Percentiles rank a stretch among this genome's conserved stretches.
phyloP scores from a whole-genome alignment of 2,888 invertebrate genomes.

The Melieria picta region DNA sequence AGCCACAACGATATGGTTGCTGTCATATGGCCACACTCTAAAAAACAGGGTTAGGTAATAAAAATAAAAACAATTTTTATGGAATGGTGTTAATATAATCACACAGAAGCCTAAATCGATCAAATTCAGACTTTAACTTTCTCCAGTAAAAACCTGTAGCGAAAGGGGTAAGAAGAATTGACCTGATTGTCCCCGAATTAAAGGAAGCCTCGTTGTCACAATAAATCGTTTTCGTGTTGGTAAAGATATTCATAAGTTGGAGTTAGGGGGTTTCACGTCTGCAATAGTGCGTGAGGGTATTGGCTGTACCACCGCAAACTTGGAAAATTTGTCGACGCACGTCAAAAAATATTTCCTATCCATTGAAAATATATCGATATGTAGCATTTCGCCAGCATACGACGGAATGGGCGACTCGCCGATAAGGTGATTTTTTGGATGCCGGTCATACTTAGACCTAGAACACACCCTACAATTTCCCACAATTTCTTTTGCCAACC shows the following conservation, averaged over 20 bases:
- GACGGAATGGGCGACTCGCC: constrained; percentile 26
- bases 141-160: too few species aligned
- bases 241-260: constrained; percentile 1
- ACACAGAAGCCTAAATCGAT: too few species aligned
- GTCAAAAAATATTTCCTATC: constrained; percentile 41
- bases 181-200: constrained; percentile 5
- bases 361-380: constrained; percentile 42
- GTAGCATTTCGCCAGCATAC: constrained; percentile 29
- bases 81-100: too few species aligned
- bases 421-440: constrained; percentile 23
- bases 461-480: constrained; percentile 37
- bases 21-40: too few species aligned
- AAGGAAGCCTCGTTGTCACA: constrained; percentile 11
- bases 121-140: too few species aligned
- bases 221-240: background rate
- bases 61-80: too few species aligned
- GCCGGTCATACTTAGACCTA: constrained; percentile 31
- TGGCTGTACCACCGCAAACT: constrained; percentile 43
- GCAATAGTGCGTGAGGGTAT: constrained; percentile 43
- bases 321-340: constrained; percentile 44
- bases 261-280: constrained; percentile 36
- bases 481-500: constrained; percentile 2
- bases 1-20: too few species aligned
- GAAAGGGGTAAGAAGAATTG: background rate
- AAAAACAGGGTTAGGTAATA: too few species aligned